These are phyloP conservation scores for Luscinia luscinia DNA, from an alignment of 2,797 vertebrate genomes.

Conservation along the genomic window DNA sequence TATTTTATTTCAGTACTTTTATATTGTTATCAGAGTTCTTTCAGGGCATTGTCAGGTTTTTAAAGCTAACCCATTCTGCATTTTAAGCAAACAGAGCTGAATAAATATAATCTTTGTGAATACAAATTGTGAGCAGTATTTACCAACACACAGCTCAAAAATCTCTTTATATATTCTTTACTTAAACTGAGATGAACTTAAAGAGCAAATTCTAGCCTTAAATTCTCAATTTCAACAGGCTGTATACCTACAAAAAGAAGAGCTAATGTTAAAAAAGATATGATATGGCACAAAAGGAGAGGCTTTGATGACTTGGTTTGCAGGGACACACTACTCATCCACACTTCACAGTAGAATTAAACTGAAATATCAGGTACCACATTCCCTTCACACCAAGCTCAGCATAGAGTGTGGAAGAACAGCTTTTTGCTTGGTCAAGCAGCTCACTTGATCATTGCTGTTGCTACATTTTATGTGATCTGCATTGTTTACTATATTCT, in stretches of 20 bases:
- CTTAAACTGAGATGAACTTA: background rate
- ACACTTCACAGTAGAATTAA: background rate
- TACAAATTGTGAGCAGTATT: background rate
- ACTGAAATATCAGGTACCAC: background rate
- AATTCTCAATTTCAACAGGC: background rate
- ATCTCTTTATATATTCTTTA: background rate
- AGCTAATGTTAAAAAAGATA: background rate
- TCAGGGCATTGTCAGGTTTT: background rate
- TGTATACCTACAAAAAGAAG: background rate
- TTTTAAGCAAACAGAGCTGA: conserved; percentile 19
- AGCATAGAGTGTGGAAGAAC: background rate
- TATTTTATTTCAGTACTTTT: background rate
- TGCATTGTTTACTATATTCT: background rate
- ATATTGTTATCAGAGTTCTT: conserved; percentile 11
- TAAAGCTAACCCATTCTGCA: background rate
- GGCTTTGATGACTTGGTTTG: background rate
- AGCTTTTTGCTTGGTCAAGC: background rate
- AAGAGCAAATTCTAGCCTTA: background rate
- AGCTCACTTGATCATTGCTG: background rate
- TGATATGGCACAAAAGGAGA: background rate
- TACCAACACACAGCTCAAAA: background rate
- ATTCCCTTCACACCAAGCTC: background rate
- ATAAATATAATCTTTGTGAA: background rate
- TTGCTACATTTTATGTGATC: rapidly evolving
- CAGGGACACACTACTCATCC: background rate